These are phyloP conservation scores for Bufotes viridis DNA, from an alignment of 2,797 vertebrate species.

Conservation along the genomic window DNA sequence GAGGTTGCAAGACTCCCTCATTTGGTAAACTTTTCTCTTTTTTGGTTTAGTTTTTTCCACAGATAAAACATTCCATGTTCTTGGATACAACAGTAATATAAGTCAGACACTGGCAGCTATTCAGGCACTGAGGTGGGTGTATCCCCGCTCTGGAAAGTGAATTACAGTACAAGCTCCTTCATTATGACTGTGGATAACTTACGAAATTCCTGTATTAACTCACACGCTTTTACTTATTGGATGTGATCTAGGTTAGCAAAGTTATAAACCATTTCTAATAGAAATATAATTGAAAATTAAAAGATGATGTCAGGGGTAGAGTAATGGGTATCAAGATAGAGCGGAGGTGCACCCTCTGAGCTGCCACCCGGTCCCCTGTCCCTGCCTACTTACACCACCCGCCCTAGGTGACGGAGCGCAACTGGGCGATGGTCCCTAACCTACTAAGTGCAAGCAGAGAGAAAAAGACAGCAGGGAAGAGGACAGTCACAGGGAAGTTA, in stretches of 20 bases:
- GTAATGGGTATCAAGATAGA: no score
- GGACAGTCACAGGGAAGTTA: no score
- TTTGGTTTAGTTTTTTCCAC: constrained; percentile 22
- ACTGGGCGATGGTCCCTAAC: no score
- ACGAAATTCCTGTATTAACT: constrained; percentile 6
- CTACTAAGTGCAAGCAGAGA: no score
- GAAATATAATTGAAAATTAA: background rate
- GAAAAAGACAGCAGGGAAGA: no score
- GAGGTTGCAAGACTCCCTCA: constrained; percentile 25
- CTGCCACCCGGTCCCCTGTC: no score
- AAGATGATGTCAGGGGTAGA: no score
- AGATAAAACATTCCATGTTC: constrained; percentile 51
- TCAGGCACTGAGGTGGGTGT: constrained; percentile 22
- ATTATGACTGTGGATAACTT: constrained; percentile 8
- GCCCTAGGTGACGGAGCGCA: no score
- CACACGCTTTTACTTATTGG: background rate
- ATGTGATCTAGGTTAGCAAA: background rate
- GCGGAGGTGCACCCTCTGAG: no score
- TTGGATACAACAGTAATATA: constrained; percentile 13
- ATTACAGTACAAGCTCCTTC: constrained; percentile 8
- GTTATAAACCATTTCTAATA: background rate
- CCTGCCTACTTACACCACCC: no score
- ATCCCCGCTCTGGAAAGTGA: constrained; percentile 14
- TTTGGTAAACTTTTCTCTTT: constrained; percentile 24
- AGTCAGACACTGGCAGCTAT: constrained; percentile 42